Percentiles rank a stretch among this genome's conserved stretches.
phyloP scores from a whole-genome alignment of 2,888 invertebrate genomes.

The Unio pictorum region DNA sequence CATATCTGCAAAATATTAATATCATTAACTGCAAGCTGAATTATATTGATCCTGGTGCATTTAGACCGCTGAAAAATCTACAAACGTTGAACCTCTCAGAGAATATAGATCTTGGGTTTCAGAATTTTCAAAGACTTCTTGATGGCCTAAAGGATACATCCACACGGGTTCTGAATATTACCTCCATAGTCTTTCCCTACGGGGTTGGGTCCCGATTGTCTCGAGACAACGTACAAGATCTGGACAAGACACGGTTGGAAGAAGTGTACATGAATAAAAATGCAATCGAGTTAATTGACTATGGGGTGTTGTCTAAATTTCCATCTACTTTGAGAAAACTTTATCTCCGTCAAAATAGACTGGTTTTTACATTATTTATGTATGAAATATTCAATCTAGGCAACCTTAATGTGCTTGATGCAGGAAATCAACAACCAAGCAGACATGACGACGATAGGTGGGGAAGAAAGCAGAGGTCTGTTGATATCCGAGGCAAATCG shows the following conservation, averaged over 20 bases:
- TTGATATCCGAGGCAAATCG: no score
- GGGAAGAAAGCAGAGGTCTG: no score
- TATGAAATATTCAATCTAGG: slow-evolving; percentile 21
- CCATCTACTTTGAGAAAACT: slow-evolving; percentile 16
- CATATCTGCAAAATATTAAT: no score
- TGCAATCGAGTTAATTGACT: slow-evolving; percentile 21
- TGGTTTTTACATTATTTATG: slow-evolving; percentile 19
- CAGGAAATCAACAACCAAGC: slow-evolving; percentile 12
- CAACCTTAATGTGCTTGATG: slow-evolving; percentile 18
- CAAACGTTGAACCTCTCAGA: no score
- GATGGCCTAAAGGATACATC: slow-evolving; percentile 14
- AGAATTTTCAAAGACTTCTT: slow-evolving; percentile 6
- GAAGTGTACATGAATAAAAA: slow-evolving; percentile 26
- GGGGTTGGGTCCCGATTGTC: slow-evolving; percentile 16
- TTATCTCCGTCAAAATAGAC: slow-evolving; percentile 16
- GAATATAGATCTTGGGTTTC: slow-evolving; percentile 15
- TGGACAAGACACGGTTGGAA: slow-evolving; percentile 4
- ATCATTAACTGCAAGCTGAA: no score
- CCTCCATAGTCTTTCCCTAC: slow-evolving; percentile 17
- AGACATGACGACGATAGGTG: slow-evolving; percentile 1
- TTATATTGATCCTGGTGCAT: no score
- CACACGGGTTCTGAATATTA: slow-evolving; percentile 16
- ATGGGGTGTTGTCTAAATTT: slow-evolving; percentile 19
- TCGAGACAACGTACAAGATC: slow-evolving; percentile 6
- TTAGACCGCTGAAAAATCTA: no score